Percentiles rank a stretch among this genome's conserved stretches.
Evolutionary conservation across 2,113 vertebrate species (phyloP).

Genomic region (Eptatretus burgeri): DNA sequence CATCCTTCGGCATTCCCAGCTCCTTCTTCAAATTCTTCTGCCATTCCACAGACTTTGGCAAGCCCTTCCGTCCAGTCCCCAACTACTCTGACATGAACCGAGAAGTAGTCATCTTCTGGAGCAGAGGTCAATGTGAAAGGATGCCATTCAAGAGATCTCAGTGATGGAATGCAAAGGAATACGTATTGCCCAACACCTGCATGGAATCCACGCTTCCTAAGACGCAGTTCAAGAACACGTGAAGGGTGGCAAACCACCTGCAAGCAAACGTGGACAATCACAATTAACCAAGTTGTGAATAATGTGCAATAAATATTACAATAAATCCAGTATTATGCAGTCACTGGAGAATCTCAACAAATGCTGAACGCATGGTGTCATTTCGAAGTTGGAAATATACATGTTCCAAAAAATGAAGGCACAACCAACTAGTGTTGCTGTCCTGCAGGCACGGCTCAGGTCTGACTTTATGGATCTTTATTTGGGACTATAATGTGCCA

Average conservation of each 20-base stretch:
- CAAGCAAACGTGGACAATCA: slow-evolving; percentile 8
- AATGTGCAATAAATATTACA: too few relatives aligned
- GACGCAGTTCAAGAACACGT: slow-evolving; percentile 26
- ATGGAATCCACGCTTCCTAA: slow-evolving; percentile 25
- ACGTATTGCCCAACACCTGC: slow-evolving; percentile 33
- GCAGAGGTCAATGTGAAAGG: slow-evolving; percentile 38
- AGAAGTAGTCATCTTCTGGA: slow-evolving; percentile 30
- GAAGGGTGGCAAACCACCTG: slow-evolving; percentile 29
- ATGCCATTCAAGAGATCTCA: slow-evolving; percentile 29
- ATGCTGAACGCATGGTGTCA: slow-evolving; percentile 12
- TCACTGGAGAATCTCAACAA: slow-evolving; percentile 6
- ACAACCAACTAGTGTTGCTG: too few relatives aligned
- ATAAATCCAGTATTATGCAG: not conserved
- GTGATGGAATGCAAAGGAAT: slow-evolving; percentile 23
- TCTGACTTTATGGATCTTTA: slow-evolving; percentile 9
- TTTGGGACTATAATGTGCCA: too few relatives aligned
- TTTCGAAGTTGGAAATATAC: slow-evolving; percentile 4
- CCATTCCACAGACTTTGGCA: slow-evolving; percentile 17
- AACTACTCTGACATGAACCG: slow-evolving; percentile 18
- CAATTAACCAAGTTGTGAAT: not conserved
- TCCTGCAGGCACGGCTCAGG: slow-evolving; percentile 14
- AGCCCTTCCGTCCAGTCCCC: slow-evolving; percentile 31
- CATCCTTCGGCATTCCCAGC: too few relatives aligned
- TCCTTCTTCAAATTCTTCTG: slow-evolving; percentile 8
- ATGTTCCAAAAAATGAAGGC: too few relatives aligned